Base-by-base conservation (phyloP, 2,888 invertebrate genomes). In the Melieria omissa region DNA sequence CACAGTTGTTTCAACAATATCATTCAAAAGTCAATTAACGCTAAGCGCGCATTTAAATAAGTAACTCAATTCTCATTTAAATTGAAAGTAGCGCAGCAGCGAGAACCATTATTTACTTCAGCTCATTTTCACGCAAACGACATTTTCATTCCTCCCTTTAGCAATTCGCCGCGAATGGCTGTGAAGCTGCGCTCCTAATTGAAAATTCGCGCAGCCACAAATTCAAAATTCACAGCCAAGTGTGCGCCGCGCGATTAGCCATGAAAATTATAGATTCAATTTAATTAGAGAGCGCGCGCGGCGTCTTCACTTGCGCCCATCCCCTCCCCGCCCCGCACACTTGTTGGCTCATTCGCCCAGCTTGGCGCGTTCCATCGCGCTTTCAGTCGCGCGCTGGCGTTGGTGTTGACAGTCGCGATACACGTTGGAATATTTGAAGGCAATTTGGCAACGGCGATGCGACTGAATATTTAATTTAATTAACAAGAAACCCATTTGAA, bases 391-490 rank as follows among this genome's bases (percentile, higher is more conserved):
- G 68, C 52, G 14, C 3, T n/a, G 42, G 14, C 57, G 45, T 54
- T 42, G 52, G 42, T 14, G 44, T 14, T 16, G 74, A 79, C 73
- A 78, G 78, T 75, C 76, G 69, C 69, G 72, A 72, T 72, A 72
- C 76, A 72, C 72, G 65, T 68, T 60, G 67, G 74, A 71, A 75
- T 74, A 70, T 69, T 70, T 73, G 57, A 49, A 58, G 73, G 67
- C 45, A 45, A n/a, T 46, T 66, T 45, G 46, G n/a, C 42, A 16
- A 4, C 4, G 14, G 41, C 46, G 12, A 74, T 66, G 65, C 57
- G 71, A 75, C 75, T 84, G 84, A 84, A 84, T 84, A 83, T 84
- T 84, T 84, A 84, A 84, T 84, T 84, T 84, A 84, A 84, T 84
- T 84, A 84, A 84, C 81, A 84, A 80, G 81, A 82, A 82, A 78